These are phyloP conservation scores for Panagrolaimus sp. DNA, from an alignment of 1,140 invertebrate species.

Conservation along the genomic window DNA sequence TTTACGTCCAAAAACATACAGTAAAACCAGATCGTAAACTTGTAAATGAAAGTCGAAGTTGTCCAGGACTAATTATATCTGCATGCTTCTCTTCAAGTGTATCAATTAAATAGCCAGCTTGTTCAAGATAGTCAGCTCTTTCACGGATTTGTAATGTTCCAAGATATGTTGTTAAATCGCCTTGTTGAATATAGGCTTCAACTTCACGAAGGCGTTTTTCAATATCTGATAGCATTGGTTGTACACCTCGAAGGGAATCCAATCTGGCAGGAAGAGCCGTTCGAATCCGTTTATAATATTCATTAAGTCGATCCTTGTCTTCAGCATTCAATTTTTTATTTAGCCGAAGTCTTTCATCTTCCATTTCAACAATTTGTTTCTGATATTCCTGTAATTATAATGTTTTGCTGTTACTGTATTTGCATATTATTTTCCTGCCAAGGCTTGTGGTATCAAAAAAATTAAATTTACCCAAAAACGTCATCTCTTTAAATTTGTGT, in stretches of 20 bases:
- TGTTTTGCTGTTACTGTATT: background rate
- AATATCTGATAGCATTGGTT: conserved; percentile 4
- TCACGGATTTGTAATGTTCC: background rate
- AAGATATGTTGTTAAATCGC: background rate
- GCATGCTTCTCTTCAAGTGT: background rate
- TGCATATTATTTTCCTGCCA: background rate
- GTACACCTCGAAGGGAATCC: background rate
- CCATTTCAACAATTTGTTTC: conserved; percentile 5
- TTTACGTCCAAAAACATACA: background rate
- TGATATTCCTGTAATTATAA: background rate
- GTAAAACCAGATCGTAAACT: background rate
- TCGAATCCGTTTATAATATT: background rate
- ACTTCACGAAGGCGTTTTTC: conserved; percentile 5
- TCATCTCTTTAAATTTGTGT: too few relatives aligned
- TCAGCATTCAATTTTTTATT: background rate
- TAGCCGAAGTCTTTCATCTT: conserved; percentile 10
- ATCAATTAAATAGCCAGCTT: background rate
- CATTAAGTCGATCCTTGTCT: background rate
- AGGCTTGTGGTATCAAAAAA: too few relatives aligned
- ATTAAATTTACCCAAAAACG: too few relatives aligned
- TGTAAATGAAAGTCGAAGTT: background rate
- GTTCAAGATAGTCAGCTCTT: background rate
- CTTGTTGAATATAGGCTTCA: background rate
- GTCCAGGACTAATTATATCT: conserved; percentile 6
- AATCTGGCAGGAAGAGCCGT: background rate